A percentile compares a stretch with the other conserved stretches of the same genome.
Conservation (phyloP, 2,797 vertebrate species). For the Sebastiscus tertius region DNA sequence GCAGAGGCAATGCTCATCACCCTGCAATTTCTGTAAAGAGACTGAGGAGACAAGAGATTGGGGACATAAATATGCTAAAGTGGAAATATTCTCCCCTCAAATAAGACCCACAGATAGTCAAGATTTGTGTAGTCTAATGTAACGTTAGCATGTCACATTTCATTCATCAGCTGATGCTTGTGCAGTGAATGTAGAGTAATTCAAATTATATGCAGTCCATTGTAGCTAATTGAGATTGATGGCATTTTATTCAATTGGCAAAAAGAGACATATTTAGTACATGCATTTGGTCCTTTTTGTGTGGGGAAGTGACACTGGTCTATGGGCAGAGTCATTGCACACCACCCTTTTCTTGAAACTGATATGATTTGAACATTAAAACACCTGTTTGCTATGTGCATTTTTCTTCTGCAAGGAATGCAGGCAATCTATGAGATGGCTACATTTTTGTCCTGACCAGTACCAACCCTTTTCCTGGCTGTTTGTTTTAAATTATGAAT, state of each 20-base stretch:
- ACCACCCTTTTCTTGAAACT: not conserved
- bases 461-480: not conserved
- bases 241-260: not conserved
- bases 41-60: not conserved
- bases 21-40: not conserved
- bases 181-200: not conserved
- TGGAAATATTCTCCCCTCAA: not conserved
- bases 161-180: conserved; percentile 33
- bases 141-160: conserved; percentile 13
- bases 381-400: not conserved
- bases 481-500: conserved; percentile 40
- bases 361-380: not conserved
- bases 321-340: not conserved
- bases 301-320: conserved; percentile 16
- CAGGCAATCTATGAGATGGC: not conserved
- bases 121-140: not conserved
- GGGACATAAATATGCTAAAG: not conserved
- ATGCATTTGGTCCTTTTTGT: conserved; percentile 7
- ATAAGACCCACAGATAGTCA: not conserved
- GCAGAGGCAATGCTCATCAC: conserved; percentile 4
- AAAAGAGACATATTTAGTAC: not conserved
- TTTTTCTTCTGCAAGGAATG: conserved; percentile 8
- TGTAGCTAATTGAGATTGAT: not conserved
- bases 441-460: not conserved
- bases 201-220: not conserved